Evolutionary conservation across 2,113 vertebrate genomes (phyloP), one percentile per base, ranked within the genome.

Genomic region (Cololabis saira): DNA sequence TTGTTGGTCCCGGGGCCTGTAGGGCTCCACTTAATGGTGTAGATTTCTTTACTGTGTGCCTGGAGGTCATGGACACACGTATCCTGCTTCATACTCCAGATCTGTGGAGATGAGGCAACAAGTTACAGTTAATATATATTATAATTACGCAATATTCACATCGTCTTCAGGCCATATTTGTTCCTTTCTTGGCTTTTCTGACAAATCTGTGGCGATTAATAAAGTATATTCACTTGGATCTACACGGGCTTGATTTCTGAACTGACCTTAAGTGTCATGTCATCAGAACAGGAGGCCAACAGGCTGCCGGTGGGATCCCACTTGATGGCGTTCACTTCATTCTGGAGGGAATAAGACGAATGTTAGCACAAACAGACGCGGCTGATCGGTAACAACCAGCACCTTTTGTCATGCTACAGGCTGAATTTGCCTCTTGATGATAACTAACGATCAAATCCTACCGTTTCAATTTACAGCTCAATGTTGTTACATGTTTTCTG

Each of bases 31-130:
- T 99, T 99, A 91, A 99, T 99, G 88, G 98, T 99, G 93, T 99
- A 99, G 90, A 99, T 99, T 94, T 99, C 98, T 94, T 99, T 99
- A 92, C 95, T 99, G 93, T 99, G 98, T 84, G 98, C 98, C 94
- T 99, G 98, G 74, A 99, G 94, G 90, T 99, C 98, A 74, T 99
- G 98, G 86, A 99, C 98, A 90, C 97, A 99, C 43, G 86, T 92
- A 86, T 99, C 98, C 92, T 99, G 98, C 74, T 98, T 99, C 97
- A 99, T 99, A 91, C 96, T 99, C 98, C 98, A 99, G 82, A 99
- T 99, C 98, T 99, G 22, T 5, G 7, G 7, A 9, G 33, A 47
- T 33, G 72, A 40, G 37, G 12, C 0, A 12, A 63, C 1, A 18
- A 3, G 59, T 30, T 5, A 14, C 5, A 2, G 5, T 27, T 27